Evolutionary conservation across 1,140 invertebrate genomes (phyloP).

Genomic region (Mesaphorura yosii): DNA sequence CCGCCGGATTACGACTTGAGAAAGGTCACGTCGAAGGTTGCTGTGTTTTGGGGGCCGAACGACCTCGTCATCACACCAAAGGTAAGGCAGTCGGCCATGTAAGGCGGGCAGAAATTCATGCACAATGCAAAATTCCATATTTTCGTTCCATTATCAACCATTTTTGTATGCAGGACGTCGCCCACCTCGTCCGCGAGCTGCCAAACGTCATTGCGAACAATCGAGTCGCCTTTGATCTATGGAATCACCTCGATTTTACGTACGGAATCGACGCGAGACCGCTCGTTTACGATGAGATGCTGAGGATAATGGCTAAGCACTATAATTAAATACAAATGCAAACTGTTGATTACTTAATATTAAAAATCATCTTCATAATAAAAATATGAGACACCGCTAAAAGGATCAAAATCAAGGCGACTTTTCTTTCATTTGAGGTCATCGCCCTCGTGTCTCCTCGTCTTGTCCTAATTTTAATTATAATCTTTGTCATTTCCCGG

Average conservation of each 20-base stretch:
- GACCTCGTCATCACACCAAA: conserved; percentile 22
- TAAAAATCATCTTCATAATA: no score
- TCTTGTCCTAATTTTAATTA: no score
- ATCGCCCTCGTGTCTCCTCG: no score
- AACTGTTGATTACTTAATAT: no score
- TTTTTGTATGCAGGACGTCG: conserved; percentile 4
- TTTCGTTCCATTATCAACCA: no score
- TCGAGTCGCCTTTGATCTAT: conserved; percentile 47
- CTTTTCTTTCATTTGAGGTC: no score
- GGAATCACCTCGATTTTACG: conserved; percentile 60
- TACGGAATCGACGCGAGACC: conserved; percentile 50
- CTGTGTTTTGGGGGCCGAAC: conserved; percentile 18
- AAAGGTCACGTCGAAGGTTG: conserved; percentile 43
- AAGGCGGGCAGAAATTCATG: not conserved
- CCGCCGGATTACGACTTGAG: conserved; percentile 46
- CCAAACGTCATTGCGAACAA: conserved; percentile 39
- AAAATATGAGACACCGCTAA: no score
- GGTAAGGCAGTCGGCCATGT: not conserved
- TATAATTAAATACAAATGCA: no score
- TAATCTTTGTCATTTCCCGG: no score
- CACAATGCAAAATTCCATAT: no score
- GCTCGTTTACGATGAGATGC: conserved; percentile 44
- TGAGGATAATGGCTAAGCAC: conserved; percentile 9
- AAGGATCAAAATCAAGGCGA: no score
- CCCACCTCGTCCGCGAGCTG: conserved; percentile 32